Base-by-base conservation (phyloP, 2,888 invertebrate species). In the Agriopis aurantiaria region DNA sequence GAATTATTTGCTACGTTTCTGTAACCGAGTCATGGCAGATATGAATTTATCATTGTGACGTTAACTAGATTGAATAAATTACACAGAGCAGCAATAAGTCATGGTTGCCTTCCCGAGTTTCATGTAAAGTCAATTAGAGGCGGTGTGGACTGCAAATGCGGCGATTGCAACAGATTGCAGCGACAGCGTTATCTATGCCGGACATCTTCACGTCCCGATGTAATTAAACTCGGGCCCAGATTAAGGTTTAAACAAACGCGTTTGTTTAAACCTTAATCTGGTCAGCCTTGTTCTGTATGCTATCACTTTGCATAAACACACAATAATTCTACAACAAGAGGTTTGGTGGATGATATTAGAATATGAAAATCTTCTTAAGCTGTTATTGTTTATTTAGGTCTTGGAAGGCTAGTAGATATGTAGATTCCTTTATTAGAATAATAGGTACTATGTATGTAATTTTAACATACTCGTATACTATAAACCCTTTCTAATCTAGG, bases 81-180 rank as follows among this genome's bases (percentile, higher is more conserved):
- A 66, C 53, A 12, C 58, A 66, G 62, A 70, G 70, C 62, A 49
- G 68, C 64, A 65, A 72, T 76, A 75, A 75, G 71, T 75, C 69
- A 76, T 60, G 69, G 70, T 72, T 75, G 72, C 68, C 66, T 70
- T 59, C 45, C 67, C 45, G 56, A 45, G 65, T 69, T 69, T 48
- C 65, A 69, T 65, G 68, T 73, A 59, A 64, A 75, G 73, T 73
- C 74, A 75, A 75, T 77, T 74, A 73, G 68, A 74, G 69, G 65
- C 64, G 62, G 64, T 52, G 66, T 65, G 64, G 43, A 61, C 61
- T 65, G 73, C 45, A 63, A 68, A 62, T 68, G 65, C 59, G 66
- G 63, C 75, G 64, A 68, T 65, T 62, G 64, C 62, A 66, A 58
- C 75, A 59, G 74, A 61, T 74, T 74, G 77, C 73, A 75, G 68